These are phyloP conservation scores for Burhinus bistriatus DNA, from an alignment of 2,113 vertebrate genomes.

Conservation along the genomic window DNA sequence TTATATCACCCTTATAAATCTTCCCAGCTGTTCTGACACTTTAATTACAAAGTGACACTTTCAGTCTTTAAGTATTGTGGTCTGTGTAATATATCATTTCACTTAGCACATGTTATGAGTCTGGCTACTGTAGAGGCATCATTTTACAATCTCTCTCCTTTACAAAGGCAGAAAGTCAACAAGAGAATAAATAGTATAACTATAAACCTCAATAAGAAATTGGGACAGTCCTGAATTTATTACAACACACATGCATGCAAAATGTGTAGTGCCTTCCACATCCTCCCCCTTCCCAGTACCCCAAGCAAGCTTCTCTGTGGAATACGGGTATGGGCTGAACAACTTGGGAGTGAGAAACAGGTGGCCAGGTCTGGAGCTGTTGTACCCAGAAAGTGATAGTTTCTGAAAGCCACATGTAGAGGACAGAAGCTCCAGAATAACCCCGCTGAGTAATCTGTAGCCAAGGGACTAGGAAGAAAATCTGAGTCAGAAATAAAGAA, in stretches of 20 bases:
- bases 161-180: neutral
- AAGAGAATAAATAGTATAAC: neutral
- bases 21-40: neutral
- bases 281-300: neutral
- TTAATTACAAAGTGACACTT: constrained; percentile 51
- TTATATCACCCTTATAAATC: constrained; percentile 40
- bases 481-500: neutral
- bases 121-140: neutral
- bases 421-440: neutral
- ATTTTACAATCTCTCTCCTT: neutral
- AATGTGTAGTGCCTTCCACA: neutral
- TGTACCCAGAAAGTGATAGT: neutral
- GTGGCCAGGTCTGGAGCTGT: neutral
- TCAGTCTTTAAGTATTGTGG: neutral
- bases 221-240: neutral
- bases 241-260: neutral
- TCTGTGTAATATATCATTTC: constrained; percentile 16
- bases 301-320: neutral
- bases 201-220: neutral
- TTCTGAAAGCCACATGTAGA: neutral
- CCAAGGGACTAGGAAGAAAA: neutral
- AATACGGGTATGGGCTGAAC: neutral
- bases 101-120: neutral
- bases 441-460: neutral
- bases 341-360: accelerated